These are phyloP conservation scores for Watsonalla binaria DNA, from an alignment of 2,888 invertebrate species.

Conservation along the genomic window DNA sequence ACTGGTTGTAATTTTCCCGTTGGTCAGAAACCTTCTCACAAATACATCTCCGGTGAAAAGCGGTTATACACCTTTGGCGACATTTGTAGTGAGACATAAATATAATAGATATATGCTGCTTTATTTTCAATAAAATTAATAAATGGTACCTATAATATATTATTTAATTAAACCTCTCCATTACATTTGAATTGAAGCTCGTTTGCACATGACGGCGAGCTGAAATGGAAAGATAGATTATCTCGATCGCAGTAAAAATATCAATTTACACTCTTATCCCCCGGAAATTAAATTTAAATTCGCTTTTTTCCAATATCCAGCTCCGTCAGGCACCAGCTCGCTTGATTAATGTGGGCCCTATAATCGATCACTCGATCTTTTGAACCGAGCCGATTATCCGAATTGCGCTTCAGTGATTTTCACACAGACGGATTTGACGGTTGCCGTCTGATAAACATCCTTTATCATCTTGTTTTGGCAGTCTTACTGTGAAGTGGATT, in stretches of 20 bases:
- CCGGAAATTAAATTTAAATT: slow-evolving; percentile 15
- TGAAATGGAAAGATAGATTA: not conserved
- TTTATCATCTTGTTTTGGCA: not conserved
- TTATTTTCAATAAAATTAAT: no score
- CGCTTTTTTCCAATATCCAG: slow-evolving; percentile 1
- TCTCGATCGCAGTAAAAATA: slow-evolving; percentile 1
- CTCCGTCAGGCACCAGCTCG: not conserved
- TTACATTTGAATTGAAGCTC: not conserved
- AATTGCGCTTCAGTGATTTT: slow-evolving; percentile 7
- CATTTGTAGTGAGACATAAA: no score
- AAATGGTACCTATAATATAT: no score
- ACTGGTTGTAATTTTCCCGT: no score
- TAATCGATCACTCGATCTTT: not conserved
- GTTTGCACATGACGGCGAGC: not conserved
- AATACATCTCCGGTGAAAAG: no score
- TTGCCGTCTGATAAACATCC: not conserved
- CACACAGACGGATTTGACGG: not conserved
- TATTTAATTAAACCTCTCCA: not conserved
- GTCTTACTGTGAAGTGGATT: no score
- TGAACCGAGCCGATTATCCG: slow-evolving; percentile 4
- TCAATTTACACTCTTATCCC: slow-evolving; percentile 13
- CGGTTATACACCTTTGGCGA: no score
- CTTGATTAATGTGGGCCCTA: slow-evolving; percentile 11
- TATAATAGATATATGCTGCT: no score
- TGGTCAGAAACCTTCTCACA: no score